Percentiles rank a stretch among this genome's conserved stretches.
Evolutionary conservation across 2,113 vertebrate species (phyloP).

Genomic region (Sander lucioperca): DNA sequence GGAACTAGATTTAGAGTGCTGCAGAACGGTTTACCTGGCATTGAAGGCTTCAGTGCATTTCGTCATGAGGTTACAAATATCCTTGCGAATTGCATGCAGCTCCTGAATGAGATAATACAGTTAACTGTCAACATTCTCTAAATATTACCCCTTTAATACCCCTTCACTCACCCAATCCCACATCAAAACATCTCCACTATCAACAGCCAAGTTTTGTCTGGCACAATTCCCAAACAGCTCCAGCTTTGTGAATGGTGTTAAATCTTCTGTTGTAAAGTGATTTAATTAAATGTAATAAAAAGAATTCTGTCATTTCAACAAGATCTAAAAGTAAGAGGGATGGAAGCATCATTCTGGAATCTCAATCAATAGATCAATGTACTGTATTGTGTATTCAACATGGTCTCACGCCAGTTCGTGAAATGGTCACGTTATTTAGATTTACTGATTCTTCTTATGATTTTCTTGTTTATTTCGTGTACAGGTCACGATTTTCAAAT

Average conservation of each 20-base stretch:
- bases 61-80: conserved; percentile 18
- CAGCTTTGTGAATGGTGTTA: not conserved
- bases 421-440: no score
- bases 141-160: not conserved
- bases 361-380: no score
- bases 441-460: no score
- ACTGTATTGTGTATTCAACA: no score
- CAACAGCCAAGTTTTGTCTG: not conserved
- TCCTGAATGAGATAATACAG: conserved; percentile 27
- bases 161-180: not conserved
- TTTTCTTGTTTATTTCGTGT: no score
- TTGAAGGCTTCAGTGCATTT: conserved; percentile 22
- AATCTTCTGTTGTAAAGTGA: not conserved
- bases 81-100: conserved; percentile 1
- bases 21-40: conserved; percentile 21
- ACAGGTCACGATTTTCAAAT: no score
- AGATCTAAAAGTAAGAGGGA: not conserved
- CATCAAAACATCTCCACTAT: not conserved
- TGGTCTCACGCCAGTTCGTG: no score
- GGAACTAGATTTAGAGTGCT: not conserved
- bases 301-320: not conserved
- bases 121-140: not conserved
- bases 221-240: not conserved
- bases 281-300: not conserved
- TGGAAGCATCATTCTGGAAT: not conserved